phyloP scores from a whole-genome alignment of 2,797 vertebrate genomes.

The Danio albolineatus region DNA sequence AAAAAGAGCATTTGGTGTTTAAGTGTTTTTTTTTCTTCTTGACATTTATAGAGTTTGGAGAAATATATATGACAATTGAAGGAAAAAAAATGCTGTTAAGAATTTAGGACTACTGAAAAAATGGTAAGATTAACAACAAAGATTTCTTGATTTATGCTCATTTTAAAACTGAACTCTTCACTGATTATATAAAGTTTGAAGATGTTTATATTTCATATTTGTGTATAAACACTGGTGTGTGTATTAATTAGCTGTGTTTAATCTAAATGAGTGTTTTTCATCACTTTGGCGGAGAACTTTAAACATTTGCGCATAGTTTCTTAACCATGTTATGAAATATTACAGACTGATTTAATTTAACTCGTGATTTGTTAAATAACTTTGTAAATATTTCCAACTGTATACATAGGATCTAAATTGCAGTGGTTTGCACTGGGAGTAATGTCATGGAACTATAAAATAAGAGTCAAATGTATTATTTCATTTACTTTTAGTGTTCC shows the following conservation, averaged over 20 bases:
- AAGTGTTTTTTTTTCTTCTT: not conserved
- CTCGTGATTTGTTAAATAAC: not conserved
- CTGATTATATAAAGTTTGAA: slow-evolving; percentile 1
- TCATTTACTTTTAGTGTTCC: too few species aligned
- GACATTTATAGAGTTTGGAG: not conserved
- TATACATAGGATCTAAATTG: not conserved
- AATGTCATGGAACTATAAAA: not conserved
- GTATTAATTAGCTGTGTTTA: slow-evolving; percentile 2
- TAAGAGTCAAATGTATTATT: too few species aligned
- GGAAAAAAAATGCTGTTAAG: not conserved
- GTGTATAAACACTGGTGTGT: not conserved
- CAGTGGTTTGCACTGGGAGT: not conserved
- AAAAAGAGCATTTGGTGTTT: not conserved
- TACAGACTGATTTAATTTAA: slow-evolving; percentile 25
- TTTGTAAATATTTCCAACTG: not conserved
- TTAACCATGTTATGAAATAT: not conserved
- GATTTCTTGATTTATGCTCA: not conserved
- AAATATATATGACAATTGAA: not conserved
- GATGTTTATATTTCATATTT: slow-evolving; percentile 9
- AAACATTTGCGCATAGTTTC: slow-evolving; percentile 7
- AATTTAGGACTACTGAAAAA: slow-evolving; percentile 11
- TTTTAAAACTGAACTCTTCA: not conserved
- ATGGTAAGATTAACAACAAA: not conserved
- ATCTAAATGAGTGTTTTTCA: not conserved
- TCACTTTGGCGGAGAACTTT: not conserved